phyloP scores from a whole-genome alignment of 2,113 vertebrate genomes.

The Collichthys lucidus region DNA sequence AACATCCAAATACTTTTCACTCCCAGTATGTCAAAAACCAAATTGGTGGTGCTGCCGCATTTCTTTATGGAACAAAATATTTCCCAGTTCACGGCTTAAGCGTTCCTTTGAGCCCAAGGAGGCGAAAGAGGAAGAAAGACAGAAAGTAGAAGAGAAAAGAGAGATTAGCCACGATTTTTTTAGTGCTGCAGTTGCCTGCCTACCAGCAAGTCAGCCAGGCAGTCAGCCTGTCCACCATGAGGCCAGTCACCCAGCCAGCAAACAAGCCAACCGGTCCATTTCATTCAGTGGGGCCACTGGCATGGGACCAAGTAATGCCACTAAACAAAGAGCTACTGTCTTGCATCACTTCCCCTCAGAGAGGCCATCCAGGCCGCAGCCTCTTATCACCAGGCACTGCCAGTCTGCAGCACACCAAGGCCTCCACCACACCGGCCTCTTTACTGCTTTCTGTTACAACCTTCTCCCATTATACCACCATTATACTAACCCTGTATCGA shows the following conservation, averaged over 20 bases:
- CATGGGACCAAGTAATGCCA: conserved; percentile 81
- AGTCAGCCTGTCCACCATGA: conserved; percentile 72
- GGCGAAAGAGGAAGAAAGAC: conserved; percentile 37
- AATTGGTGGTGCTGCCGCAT: not conserved
- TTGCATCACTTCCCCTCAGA: conserved; percentile 83
- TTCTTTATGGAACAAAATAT: conserved; percentile 33
- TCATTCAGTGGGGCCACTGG: conserved; percentile 81
- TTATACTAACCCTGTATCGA: conserved; percentile 52
- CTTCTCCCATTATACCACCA: conserved; percentile 56
- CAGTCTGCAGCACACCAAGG: conserved; percentile 71
- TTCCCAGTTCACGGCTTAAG: conserved; percentile 48
- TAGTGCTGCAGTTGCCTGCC: conserved; percentile 61
- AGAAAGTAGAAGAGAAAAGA: conserved; percentile 64
- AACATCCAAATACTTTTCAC: conserved; percentile 35
- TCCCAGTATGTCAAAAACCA: conserved; percentile 31
- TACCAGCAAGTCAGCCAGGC: conserved; percentile 74
- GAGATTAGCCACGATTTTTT: conserved; percentile 76
- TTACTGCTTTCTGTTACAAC: conserved; percentile 57
- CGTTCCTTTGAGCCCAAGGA: conserved; percentile 47
- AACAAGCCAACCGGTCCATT: conserved; percentile 78
- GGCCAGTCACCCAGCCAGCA: conserved; percentile 74
- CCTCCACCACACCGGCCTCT: conserved; percentile 61
- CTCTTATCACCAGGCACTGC: conserved; percentile 84
- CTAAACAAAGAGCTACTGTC: conserved; percentile 87
- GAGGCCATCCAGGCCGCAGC: conserved; percentile 73